Base-by-base conservation (phyloP, 2,888 invertebrate species). In the Melolontha melolontha region DNA sequence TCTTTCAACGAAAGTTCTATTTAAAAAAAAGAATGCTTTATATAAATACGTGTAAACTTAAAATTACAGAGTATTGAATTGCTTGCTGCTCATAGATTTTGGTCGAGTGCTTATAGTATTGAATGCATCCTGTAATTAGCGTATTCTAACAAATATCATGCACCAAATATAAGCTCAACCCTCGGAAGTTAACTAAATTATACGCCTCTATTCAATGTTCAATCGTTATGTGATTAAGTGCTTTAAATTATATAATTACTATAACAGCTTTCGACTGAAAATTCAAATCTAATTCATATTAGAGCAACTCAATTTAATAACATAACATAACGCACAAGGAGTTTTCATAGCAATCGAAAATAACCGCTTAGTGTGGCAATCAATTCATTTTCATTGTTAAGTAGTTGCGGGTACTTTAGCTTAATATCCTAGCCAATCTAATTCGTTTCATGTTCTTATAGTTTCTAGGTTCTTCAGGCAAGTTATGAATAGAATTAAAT, bases 111-210 rank as follows among this genome's bases (percentile, higher is more conserved):
- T 47, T 62, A 49, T 34, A 29, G 12, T 47, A 39, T 10, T 22
- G 66, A 42, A 34, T 27, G 16, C 49, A 57, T 57, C 14, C 29
- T 22, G 50, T 66, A 66, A 66, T 66, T 66, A 57, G 16, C 50
- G 57, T 55, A 40, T 44, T 44, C 34, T 7, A 44, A 50, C 39
- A 66, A 52, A 66, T 57, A 59, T 66, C 66, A 29, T 41, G 29
- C 44, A 57, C 55, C 47, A 66, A 55, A 41, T 64, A 66, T 64
- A 57, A 49, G 64, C 64, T 41, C 52, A 62, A 66, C 71, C 71
- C 70, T 64, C 64, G 67, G 66, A 70, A 71, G 69, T 72, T 72
- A 70, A 69, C 70, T 65, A 71, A 72, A 74, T 74, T 74, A 70
- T 69, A 72, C 70, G 70, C 59, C 68, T 67, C 59, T 68, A 69